Percentiles rank a stretch among this genome's conserved stretches.
Conservation (phyloP, 2,888 invertebrate genomes). For the Cheilosia scutellata region DNA sequence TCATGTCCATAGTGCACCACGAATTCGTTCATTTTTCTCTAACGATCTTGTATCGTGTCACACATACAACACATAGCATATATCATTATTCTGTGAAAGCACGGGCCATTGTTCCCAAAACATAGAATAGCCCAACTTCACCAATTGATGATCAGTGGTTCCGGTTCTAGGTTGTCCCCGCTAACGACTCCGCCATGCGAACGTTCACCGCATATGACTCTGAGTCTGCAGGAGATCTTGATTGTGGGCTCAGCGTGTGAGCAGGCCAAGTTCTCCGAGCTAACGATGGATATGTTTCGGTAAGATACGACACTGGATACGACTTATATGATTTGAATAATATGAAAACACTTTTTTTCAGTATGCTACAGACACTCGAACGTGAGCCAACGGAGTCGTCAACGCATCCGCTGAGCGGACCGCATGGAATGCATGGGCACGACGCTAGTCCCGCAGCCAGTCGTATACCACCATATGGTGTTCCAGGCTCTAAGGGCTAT, state of each 20-base stretch:
- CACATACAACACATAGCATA: slow-evolving; percentile 77
- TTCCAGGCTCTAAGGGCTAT: slow-evolving; percentile 85
- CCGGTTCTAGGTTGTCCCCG: slow-evolving; percentile 89
- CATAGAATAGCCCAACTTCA: slow-evolving; percentile 84
- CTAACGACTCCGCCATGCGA: slow-evolving; percentile 94
- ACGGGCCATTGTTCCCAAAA: slow-evolving; percentile 83
- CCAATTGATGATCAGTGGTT: slow-evolving; percentile 84
- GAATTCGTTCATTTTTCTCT: slow-evolving; percentile 81
- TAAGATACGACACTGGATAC: slow-evolving; percentile 61
- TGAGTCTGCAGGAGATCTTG: slow-evolving; percentile 95
- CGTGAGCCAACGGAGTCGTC: slow-evolving; percentile 94
- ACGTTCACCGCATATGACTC: slow-evolving; percentile 92
- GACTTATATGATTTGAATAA: neutral
- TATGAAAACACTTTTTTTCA: slow-evolving; percentile 76
- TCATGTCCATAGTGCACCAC: slow-evolving; percentile 78
- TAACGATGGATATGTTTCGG: slow-evolving; percentile 98
- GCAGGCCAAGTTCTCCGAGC: slow-evolving; percentile 98
- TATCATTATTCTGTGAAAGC: slow-evolving; percentile 84
- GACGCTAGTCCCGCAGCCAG: slow-evolving; percentile 84
- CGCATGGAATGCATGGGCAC: slow-evolving; percentile 84
- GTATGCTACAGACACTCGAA: slow-evolving; percentile 97
- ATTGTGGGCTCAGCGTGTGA: slow-evolving; percentile 97
- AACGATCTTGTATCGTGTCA: slow-evolving; percentile 75
- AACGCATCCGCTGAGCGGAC: slow-evolving; percentile 87
- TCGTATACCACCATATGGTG: slow-evolving; percentile 85